These are phyloP conservation scores for Drosophila lacicola DNA, from an alignment of 2,888 invertebrate species.

Conservation along the genomic window DNA sequence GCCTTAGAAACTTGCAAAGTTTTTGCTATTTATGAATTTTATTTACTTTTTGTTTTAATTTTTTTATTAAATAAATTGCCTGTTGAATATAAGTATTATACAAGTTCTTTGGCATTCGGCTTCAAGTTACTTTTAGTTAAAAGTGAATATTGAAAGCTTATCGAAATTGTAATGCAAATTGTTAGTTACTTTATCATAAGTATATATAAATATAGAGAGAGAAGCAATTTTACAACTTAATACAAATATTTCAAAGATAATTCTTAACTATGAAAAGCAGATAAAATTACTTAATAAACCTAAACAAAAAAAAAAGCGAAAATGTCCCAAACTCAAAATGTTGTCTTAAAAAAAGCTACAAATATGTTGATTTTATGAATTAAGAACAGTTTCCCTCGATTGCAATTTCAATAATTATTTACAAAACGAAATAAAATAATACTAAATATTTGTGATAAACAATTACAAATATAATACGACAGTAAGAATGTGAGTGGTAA, in stretches of 20 bases:
- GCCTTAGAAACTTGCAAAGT: conserved; percentile 50
- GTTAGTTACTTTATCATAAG: conserved; percentile 35
- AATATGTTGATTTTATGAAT: background rate
- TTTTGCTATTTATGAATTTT: conserved; percentile 29
- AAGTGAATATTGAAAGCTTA: conserved; percentile 57
- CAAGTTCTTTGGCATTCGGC: conserved; percentile 52
- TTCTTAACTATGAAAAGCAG: conserved; percentile 27
- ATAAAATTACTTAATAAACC: conserved; percentile 27
- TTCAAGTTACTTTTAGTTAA: conserved; percentile 45
- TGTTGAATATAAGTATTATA: conserved; percentile 20
- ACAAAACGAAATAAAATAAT: conserved; percentile 6
- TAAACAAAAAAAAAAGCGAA: conserved; percentile 20
- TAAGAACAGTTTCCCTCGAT: conserved; percentile 18
- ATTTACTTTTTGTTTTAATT: conserved; percentile 9
- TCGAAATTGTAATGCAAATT: conserved; percentile 53
- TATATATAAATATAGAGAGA: conserved; percentile 8
- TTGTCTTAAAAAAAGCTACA: background rate
- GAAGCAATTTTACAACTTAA: conserved; percentile 25
- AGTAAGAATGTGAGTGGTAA: background rate
- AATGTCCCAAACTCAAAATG: conserved; percentile 23
- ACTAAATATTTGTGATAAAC: conserved; percentile 3
- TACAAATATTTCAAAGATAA: conserved; percentile 13
- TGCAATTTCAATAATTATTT: conserved; percentile 11
- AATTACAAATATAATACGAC: conserved; percentile 4
- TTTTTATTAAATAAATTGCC: conserved; percentile 7